Conservation (phyloP, 2,888 invertebrate species). For the Parthenolecanium corni region DNA sequence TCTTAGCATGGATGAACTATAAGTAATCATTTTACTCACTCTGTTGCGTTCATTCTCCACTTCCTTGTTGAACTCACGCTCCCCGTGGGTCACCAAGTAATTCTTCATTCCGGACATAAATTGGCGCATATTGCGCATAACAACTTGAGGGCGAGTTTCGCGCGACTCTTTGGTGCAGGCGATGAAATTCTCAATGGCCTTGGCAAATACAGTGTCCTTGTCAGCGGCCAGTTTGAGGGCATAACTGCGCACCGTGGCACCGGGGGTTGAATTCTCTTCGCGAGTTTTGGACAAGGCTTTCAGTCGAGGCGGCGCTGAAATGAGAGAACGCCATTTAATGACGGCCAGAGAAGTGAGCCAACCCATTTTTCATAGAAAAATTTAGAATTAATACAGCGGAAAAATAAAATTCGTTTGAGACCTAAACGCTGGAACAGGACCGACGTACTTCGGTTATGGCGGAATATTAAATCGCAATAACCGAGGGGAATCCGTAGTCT, state of each 20-base stretch:
- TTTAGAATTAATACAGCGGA: neutral
- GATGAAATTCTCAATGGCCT: slow-evolving; percentile 86
- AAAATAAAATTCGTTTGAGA: neutral
- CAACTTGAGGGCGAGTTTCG: slow-evolving; percentile 74
- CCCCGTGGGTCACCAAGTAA: slow-evolving; percentile 90
- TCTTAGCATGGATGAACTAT: too few species aligned
- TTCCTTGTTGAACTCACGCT: slow-evolving; percentile 80
- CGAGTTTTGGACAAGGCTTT: slow-evolving; percentile 52
- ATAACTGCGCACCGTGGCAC: slow-evolving; percentile 63
- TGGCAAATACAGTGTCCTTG: slow-evolving; percentile 78
- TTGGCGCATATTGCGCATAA: slow-evolving; percentile 83
- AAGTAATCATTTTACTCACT: too few species aligned
- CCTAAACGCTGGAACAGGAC: too few species aligned
- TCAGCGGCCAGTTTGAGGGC: slow-evolving; percentile 70
- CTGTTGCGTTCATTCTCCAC: slow-evolving; percentile 75
- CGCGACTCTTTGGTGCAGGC: slow-evolving; percentile 82
- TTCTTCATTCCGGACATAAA: slow-evolving; percentile 99
- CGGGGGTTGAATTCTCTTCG: slow-evolving; percentile 45
- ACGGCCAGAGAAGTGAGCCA: neutral
- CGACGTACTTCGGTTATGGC: too few species aligned
- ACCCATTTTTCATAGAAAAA: neutral
- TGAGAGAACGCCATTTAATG: neutral
- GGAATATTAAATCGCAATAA: too few species aligned
- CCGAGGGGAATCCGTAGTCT: too few species aligned
- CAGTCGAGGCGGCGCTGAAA: slow-evolving; percentile 63